Evolutionary conservation across 2,888 invertebrate genomes (phyloP).

Genomic region (Mylabris sibirica): DNA sequence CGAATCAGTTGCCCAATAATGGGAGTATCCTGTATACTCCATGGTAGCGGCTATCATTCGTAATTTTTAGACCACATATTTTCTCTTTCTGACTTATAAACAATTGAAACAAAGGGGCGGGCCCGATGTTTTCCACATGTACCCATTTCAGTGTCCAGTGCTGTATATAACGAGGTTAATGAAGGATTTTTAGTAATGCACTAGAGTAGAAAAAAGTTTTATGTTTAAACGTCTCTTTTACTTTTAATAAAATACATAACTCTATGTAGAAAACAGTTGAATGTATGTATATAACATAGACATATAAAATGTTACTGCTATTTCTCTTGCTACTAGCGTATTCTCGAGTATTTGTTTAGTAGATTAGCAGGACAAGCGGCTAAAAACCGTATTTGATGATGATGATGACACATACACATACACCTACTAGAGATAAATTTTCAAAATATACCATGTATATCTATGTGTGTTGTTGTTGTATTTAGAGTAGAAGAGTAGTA

Average conservation of each 20-base stretch:
- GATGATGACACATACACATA: conserved; percentile 38
- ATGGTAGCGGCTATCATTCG: too few species aligned
- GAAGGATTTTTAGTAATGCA: not conserved
- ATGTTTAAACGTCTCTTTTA: not conserved
- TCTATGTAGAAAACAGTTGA: conserved; percentile 9
- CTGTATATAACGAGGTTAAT: too few species aligned
- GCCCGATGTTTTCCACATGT: too few species aligned
- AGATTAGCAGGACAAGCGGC: conserved; percentile 56
- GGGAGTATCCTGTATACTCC: too few species aligned
- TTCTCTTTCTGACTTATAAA: too few species aligned
- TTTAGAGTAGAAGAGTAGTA: not conserved
- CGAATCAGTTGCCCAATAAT: too few species aligned
- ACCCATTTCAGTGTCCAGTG: too few species aligned
- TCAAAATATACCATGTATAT: conserved; percentile 11
- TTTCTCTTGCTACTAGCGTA: conserved; percentile 33
- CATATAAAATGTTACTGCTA: conserved; percentile 38
- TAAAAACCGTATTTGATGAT: conserved; percentile 58
- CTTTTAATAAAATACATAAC: not conserved
- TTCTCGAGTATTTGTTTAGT: conserved; percentile 58
- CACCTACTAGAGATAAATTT: conserved; percentile 18
- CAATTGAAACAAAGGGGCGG: too few species aligned
- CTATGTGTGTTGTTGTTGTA: not conserved
- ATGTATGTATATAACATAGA: conserved; percentile 25
- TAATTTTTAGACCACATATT: too few species aligned
- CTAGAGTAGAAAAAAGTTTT: not conserved